Evolutionary conservation across 2,888 invertebrate genomes (phyloP), one percentile per base, ranked within the genome.

Genomic region (Lordiphosa fenestrarum): DNA sequence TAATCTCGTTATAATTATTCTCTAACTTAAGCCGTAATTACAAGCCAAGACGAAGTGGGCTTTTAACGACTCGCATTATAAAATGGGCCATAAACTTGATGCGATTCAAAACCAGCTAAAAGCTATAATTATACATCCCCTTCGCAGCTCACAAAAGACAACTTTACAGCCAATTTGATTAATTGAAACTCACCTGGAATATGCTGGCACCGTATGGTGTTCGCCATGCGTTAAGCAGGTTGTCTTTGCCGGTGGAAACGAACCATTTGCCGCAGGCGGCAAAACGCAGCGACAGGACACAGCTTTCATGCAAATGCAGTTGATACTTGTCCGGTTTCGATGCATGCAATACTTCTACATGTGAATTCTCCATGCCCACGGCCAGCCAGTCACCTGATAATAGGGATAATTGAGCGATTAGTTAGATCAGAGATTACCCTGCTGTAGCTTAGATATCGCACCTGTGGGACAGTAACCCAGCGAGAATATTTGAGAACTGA

Each of bases 191-290:
- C 7, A 25, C 98, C 95, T 98, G 98, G 93, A 99, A 98, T 92
- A 99, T 97, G 86, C 96, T 97, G 74, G 98, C 98, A 71, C 98
- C 98, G 88, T 98, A 98, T 0, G 99, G 99, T 85, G 98, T 98
- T 86, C 98, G 93, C 98, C 98, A 99, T 37, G 97, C 97, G 90
- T 99, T 98, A 53, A 99, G 92, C 87, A 98, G 91, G 91, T 98
- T 98, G 90, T 99, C 99, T 91, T 98, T 98, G 73, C 98, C 98
- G n/a, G 98, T 98, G 70, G 96, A 97, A 72, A 98, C 97, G 91
- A 99, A 99, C 98, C 98, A 99, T 90, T 98, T 98, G 84, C 98
- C 98, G 88, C 95, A 94, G 50, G 96, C 94, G 47, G 99, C 98
- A 91, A 98, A 99, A 89, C 96, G 94, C 68, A 99, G 92, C 69